Evolutionary conservation across 2,113 vertebrate species (phyloP), one percentile per base, ranked within the genome.

Genomic region (Antechinus stuartii): DNA sequence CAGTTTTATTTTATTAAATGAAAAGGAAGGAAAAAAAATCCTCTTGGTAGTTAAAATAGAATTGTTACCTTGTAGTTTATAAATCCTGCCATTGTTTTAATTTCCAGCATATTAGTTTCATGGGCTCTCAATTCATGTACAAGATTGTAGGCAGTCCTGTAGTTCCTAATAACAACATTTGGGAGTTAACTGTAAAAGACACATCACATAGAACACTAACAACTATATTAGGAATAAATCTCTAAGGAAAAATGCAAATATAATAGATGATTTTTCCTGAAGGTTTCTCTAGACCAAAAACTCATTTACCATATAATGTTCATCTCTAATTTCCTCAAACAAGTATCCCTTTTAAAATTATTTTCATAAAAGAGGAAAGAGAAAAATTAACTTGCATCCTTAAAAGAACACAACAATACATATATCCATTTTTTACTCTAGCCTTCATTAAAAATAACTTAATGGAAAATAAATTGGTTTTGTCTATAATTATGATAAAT

Each of bases 21-120:
- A 90, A 90, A 68, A 30, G 84, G 0, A 96, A 97, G 0, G 96
- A 96, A n/a, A 93, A 23, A 47, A 90, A 93, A 57, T 47, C 47
- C 50, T 95, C n/a, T 57, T 92, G n/a, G 97, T 96, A 35, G 35
- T 91, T 27, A 93, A 91, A 97, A 95, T 2, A 55, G 89, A 42
- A 90, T 0, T 54, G 12, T 99, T 97, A 99, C 99, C 99, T 99
- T 99, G 96, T 99, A 99, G 98, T 99, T 99, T 98, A 99, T 99
- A 98, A 99, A 99, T 98, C 99, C 99, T 98, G 99, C 99, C 99
- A 99, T 99, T 4, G 99, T 99, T 98, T 99, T 99, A 97, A 99
- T 99, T 98, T 99, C 99, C 98, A 99, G 96, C 98, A 99, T 99
- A 97, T 99, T 99, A 97, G 99, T 99, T 98, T 99, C 99, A 96